phyloP scores from a whole-genome alignment of 2,797 vertebrate genomes.

The Sebastes alutus region DNA sequence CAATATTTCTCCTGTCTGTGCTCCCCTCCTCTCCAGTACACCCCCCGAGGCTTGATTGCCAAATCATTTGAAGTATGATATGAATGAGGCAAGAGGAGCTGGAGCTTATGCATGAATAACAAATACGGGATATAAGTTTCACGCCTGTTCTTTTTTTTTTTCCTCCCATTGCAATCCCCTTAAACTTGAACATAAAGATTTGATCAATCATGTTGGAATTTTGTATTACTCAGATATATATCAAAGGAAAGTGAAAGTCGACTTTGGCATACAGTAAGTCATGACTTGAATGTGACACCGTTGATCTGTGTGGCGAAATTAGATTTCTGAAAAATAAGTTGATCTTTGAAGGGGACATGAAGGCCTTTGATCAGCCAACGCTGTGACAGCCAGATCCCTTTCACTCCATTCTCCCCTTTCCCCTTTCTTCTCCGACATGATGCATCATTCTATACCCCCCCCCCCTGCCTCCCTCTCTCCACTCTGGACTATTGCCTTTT shows the following conservation, averaged over 20 bases:
- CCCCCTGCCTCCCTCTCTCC: neutral
- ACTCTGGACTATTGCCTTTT: neutral
- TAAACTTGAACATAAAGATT: constrained; percentile 43
- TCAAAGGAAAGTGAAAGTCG: constrained; percentile 32
- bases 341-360: constrained; percentile 12
- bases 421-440: constrained; percentile 1
- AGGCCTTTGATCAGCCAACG: constrained; percentile 30
- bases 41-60: constrained; percentile 72
- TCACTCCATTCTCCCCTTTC: neutral
- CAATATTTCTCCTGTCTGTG: constrained; percentile 63
- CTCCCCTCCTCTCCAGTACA: constrained; percentile 14
- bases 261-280: constrained; percentile 1
- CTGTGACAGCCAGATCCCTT: constrained; percentile 2
- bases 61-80: constrained; percentile 80
- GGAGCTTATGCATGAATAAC: constrained; percentile 71
- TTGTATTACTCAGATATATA: constrained; percentile 46
- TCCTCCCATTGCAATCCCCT: neutral
- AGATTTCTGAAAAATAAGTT: constrained; percentile 9
- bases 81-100: constrained; percentile 70
- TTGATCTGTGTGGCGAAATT: constrained; percentile 6
- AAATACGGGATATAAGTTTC: constrained; percentile 61
- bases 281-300: constrained; percentile 14
- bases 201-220: constrained; percentile 48
- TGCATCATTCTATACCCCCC: neutral
- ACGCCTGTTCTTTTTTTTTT: constrained; percentile 29